Percentiles rank a stretch among this genome's conserved stretches.
phyloP scores from a whole-genome alignment of 2,797 vertebrate species.

The Periparus ater region DNA sequence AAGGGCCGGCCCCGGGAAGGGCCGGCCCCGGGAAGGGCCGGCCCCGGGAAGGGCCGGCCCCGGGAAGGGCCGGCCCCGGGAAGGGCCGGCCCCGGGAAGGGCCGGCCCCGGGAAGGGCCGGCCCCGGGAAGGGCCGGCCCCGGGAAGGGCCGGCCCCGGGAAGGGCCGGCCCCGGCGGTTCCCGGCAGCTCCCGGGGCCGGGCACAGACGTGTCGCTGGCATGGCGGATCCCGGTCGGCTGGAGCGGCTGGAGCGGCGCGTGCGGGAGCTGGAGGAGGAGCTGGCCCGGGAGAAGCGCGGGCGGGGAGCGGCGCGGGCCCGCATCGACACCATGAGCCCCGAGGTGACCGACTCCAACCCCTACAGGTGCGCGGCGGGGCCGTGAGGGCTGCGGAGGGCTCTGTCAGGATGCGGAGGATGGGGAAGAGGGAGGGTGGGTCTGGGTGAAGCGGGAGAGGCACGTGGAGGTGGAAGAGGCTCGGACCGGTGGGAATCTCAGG shows the following conservation, averaged over 20 bases:
- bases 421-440: not conserved
- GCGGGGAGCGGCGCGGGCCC: constrained; percentile 68
- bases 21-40: not conserved
- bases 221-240: constrained; percentile 60
- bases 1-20: too few relatives aligned
- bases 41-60: not conserved
- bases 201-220: not conserved
- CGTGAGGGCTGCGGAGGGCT: not conserved
- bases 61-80: not conserved
- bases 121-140: too few relatives aligned
- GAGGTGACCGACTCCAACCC: constrained; percentile 97
- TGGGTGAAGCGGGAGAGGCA: rapidly evolving
- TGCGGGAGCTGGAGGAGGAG: constrained; percentile 88
- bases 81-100: not conserved
- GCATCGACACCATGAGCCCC: constrained; percentile 89
- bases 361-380: constrained; percentile 84
- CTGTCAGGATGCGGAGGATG: rapidly evolving
- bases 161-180: not conserved
- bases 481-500: rapidly evolving
- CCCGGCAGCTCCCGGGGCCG: not conserved
- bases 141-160: not conserved
- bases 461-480: rapidly evolving
- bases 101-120: too few relatives aligned
- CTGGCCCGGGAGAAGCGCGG: constrained; percentile 80
- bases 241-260: constrained; percentile 84